A percentile compares a stretch with the other conserved stretches of the same genome.
Conservation (phyloP, 2,113 vertebrate genomes). For the Cyprinodon brontotheroides region DNA sequence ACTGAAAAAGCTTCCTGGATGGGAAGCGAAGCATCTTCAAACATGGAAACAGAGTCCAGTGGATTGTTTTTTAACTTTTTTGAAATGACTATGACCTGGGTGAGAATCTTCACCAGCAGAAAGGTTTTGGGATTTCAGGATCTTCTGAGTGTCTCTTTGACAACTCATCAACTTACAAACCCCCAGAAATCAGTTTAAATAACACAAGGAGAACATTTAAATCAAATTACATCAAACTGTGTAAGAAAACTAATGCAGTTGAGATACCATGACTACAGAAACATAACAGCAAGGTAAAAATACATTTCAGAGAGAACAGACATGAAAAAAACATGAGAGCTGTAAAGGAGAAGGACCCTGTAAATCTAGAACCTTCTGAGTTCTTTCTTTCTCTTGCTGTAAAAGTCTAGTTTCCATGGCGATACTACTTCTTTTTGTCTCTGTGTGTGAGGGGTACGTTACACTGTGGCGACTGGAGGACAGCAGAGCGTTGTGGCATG, state of each 20-base stretch:
- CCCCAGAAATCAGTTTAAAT: slow-evolving; percentile 21
- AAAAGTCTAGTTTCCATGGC: slow-evolving; percentile 68
- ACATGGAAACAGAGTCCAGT: too few species aligned
- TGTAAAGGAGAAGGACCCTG: slow-evolving; percentile 46
- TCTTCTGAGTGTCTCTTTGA: slow-evolving; percentile 16
- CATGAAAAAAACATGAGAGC: slow-evolving; percentile 53
- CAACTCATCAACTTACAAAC: slow-evolving; percentile 25
- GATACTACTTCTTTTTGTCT: slow-evolving; percentile 40
- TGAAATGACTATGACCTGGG: too few species aligned
- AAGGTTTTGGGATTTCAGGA: slow-evolving; percentile 15
- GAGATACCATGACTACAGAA: slow-evolving; percentile 49
- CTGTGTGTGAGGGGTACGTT: slow-evolving; percentile 58
- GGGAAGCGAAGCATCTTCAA: too few species aligned
- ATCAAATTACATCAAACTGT: slow-evolving; percentile 37
- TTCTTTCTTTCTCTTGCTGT: slow-evolving; percentile 26
- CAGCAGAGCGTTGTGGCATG: slow-evolving; percentile 44
- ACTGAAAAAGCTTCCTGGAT: too few species aligned
- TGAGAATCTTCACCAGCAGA: too few species aligned
- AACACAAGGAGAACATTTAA: slow-evolving; percentile 49
- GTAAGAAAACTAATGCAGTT: slow-evolving; percentile 35
- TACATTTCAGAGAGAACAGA: slow-evolving; percentile 54
- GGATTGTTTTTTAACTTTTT: too few species aligned
- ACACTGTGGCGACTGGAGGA: slow-evolving; percentile 63
- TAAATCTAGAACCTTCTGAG: slow-evolving; percentile 47
- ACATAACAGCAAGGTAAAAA: slow-evolving; percentile 52